Base-by-base conservation (phyloP, 92 coral and sea anemone genomes). In the Phenganax stokvisi region DNA sequence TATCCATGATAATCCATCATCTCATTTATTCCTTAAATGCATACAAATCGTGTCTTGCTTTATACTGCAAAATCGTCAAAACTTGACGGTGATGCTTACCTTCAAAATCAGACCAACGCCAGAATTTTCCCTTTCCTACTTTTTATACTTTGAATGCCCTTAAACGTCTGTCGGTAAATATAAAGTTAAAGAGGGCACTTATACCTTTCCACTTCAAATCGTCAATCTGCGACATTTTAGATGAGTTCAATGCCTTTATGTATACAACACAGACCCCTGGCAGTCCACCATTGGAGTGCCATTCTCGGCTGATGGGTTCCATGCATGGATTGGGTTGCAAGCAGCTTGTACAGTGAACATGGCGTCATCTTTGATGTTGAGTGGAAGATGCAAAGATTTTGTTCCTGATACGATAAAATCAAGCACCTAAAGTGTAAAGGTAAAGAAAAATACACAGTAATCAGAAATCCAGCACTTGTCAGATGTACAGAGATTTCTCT, bases 111-210 rank as follows among this genome's bases (percentile, higher is more conserved):
- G 74, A 59, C 83, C 83, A 79, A 59, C 71, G 27, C 56, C 67
- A 72, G 56, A 81, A 81, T 51, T 81, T 81, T 10, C 88, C 88
- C 29, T 15, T 51, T 16, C 88, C 88, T 17, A 85, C 56, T 16
- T 70, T 52, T 30, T 81, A 85, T 29, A 76, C 63, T 31, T 74
- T 73, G 85, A 85, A 85, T 25, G 74, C 76, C 13, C 65, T 64
- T 12, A 85, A 52, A 9, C 65, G 17, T 5, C 17, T 27, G 17
- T 16, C 12, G 12, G 65, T 59, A 4, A 59, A 12, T 27, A 12
- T 27, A 27, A 59, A 59, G 65, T 59, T 59, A 10, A 27, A 59
- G 58, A 80, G 53, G 56, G 15, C 66, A n/a, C 63, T 81, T 59
- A 81, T 69, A 75, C 84, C 84, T n/a, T 69, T 65, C 84, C 75